Conservation (phyloP, 2,797 vertebrate species). For the Thaleichthys pacificus region DNA sequence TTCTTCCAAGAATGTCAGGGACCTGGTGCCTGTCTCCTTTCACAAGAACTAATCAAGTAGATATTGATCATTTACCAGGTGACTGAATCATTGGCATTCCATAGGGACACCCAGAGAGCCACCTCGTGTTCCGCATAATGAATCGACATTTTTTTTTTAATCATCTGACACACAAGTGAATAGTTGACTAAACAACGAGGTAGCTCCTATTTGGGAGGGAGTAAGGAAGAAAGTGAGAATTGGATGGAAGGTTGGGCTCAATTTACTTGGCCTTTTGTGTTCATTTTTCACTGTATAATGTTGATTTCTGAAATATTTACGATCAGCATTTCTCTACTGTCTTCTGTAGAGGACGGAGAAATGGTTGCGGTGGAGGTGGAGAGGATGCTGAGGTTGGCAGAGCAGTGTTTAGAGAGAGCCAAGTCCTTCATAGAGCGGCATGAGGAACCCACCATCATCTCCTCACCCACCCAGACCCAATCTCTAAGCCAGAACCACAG, state of each 20-base stretch:
- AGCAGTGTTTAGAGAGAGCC: slow-evolving; percentile 92
- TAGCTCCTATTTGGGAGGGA: too few species aligned
- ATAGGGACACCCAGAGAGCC: too few species aligned
- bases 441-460: slow-evolving; percentile 20
- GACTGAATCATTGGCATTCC: too few species aligned
- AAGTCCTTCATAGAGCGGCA: slow-evolving; percentile 80
- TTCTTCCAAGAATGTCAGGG: too few species aligned
- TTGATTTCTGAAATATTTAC: neutral
- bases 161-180: too few species aligned
- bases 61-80: too few species aligned
- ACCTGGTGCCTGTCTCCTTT: too few species aligned
- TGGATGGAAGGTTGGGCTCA: neutral
- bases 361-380: slow-evolving; percentile 76
- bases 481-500: slow-evolving; percentile 1
- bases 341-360: slow-evolving; percentile 64
- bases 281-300: neutral
- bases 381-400: slow-evolving; percentile 89
- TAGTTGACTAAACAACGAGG: too few species aligned
- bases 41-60: too few species aligned
- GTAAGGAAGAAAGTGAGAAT: too few species aligned
- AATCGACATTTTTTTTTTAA: too few species aligned
- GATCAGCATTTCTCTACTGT: slow-evolving; percentile 6
- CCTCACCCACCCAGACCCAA: neutral
- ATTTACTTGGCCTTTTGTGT: neutral
- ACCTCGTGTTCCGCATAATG: too few species aligned